Evolutionary conservation across 2,113 vertebrate genomes (phyloP).

Genomic region (Meles meles): DNA sequence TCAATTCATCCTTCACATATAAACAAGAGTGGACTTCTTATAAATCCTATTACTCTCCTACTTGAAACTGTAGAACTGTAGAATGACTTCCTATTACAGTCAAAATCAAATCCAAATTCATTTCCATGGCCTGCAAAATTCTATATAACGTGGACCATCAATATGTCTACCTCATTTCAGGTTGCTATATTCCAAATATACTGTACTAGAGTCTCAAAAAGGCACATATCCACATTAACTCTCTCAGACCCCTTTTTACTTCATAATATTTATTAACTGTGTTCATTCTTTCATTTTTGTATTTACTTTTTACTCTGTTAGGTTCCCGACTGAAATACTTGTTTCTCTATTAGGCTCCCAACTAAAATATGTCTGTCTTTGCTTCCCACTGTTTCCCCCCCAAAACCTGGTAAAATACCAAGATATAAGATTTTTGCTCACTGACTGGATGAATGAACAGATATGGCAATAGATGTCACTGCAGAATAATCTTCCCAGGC

Average conservation of each 20-base stretch:
- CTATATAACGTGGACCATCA: neutral
- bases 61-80: conserved; percentile 14
- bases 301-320: neutral
- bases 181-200: neutral
- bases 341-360: neutral
- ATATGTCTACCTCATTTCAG: neutral
- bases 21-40: neutral
- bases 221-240: neutral
- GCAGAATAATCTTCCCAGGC: neutral
- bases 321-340: neutral
- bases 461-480: neutral
- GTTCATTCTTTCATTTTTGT: neutral
- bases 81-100: neutral
- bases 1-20: neutral
- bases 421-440: neutral
- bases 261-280: neutral
- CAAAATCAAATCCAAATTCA: conserved; percentile 34
- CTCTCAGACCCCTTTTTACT: neutral
- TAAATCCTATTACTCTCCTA: neutral
- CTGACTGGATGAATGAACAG: neutral
- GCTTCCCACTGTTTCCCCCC: neutral
- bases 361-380: neutral
- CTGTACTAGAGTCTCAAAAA: neutral
- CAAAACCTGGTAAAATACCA: neutral
- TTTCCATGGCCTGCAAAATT: neutral